Base-by-base conservation (phyloP, 2,888 invertebrate species). In the Rhagonycha fulva region DNA sequence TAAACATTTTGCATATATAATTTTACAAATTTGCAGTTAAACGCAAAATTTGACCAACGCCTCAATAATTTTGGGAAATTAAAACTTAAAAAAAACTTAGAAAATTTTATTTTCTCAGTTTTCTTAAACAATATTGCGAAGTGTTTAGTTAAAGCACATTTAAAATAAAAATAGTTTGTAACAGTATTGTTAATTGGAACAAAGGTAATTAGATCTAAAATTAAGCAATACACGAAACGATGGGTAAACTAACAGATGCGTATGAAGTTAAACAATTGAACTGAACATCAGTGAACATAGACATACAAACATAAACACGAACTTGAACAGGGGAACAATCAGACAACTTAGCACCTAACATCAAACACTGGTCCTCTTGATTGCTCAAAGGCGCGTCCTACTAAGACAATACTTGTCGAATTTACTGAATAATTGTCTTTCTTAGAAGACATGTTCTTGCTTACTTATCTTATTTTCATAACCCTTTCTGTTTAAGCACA, bases 191-290 rank as follows among this genome's bases (percentile, higher is more conserved):
- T 74, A 71, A 76, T 74, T 76, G 70, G 67, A 76, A 76, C 74
- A 68, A 74, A 71, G 77, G 79, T 79, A 81, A 80, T 81, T 81
- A 81, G 78, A 77, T 77, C 78, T 80, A 75, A 76, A 81, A 81
- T 81, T 79, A 79, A 80, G 79, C 80, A 77, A 80, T 80, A 78
- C 76, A 77, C 75, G 77, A 80, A 78, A 80, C 78, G 80, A 80
- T 78, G 74, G 81, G 81, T 77, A 78, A 81, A 81, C 79, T 79
- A 79, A 79, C 78, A 80, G 79, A 77, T 77, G 78, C 78, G 76
- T 78, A 79, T 82, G 82, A 84, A 84, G 84, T 84, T 84, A 84
- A 84, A 84, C 84, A 84, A 85, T 84, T 83, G 84, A 84, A 84
- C 82, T 84, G 84, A 83, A 84, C 84, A 84, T 84, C 84, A 84